A percentile compares a stretch with the other conserved stretches of the same genome.
phyloP scores from a whole-genome alignment of 2,888 invertebrate species.

The Melipona beecheii region DNA sequence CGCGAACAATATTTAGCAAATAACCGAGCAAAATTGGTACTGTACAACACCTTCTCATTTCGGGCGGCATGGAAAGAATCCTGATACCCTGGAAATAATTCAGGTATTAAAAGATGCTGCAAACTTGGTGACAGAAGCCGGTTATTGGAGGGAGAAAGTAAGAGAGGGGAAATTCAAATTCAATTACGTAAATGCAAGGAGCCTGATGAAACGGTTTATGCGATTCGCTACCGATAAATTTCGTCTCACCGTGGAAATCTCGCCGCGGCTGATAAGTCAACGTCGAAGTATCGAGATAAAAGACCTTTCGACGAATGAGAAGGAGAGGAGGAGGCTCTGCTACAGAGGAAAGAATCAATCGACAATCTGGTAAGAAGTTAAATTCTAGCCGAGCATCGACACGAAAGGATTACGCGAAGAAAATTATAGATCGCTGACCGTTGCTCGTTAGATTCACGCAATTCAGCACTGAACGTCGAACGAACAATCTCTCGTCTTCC shows the following conservation, averaged over 20 bases:
- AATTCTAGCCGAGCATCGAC: slow-evolving; percentile 1
- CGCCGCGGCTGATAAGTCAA: slow-evolving; percentile 40
- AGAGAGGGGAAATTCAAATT: slow-evolving; percentile 23
- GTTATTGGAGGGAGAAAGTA: slow-evolving; percentile 2
- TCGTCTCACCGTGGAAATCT: slow-evolving; percentile 21
- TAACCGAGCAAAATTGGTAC: background rate
- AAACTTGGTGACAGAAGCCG: slow-evolving; percentile 44
- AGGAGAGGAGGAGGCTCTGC: no score
- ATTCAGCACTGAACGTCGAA: slow-evolving; percentile 29
- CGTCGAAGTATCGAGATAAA: slow-evolving; percentile 23
- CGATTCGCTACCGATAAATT: slow-evolving; percentile 36
- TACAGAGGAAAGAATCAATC: background rate
- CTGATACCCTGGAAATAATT: background rate
- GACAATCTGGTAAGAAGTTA: background rate
- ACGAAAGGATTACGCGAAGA: slow-evolving; percentile 29
- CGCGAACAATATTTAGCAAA: background rate
- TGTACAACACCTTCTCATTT: background rate
- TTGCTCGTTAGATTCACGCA: slow-evolving; percentile 28
- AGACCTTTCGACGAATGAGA: background rate
- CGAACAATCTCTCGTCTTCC: slow-evolving; percentile 13
- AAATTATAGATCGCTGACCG: slow-evolving; percentile 42
- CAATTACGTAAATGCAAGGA: slow-evolving; percentile 58
- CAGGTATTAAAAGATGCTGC: background rate
- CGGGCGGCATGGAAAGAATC: accelerated
- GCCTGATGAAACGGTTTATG: slow-evolving; percentile 6